Evolutionary conservation across 2,888 invertebrate species (phyloP), one percentile per base, ranked within the genome.

Genomic region (Mimachlamys varia): DNA sequence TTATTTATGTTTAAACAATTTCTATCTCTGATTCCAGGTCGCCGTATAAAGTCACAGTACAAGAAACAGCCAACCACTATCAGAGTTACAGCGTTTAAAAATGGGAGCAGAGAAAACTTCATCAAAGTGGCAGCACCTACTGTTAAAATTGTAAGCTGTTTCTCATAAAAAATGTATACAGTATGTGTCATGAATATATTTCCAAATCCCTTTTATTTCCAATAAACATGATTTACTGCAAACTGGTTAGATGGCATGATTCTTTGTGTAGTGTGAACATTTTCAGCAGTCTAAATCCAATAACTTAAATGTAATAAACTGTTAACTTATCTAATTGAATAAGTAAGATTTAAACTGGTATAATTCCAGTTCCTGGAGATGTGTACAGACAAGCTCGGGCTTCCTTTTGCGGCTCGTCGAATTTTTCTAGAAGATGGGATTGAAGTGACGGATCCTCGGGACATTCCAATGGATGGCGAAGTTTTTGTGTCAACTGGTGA

Each of bases 401-500:
- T 97, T 89, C 94, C 95, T 27, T 95, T 95, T 93, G 96, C 97
- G 90, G 97, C 96, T 7, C 93, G 97, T 17, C 93, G 96, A n/a
- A 93, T 96, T 17, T 97, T 96, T 92, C 93, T 96, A 37, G 96
- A 95, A 62, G 96, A 96, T 92, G 97, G 97, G 12, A 92, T 93
- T 37, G 96, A 97, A 91, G 94, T 97, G 12, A 95, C 94, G 88
- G 93, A 93, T 50, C 94, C 95, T 7, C 90, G 93, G 37, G 95
- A 96, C 76, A 95, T 97, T 49, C 94, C 95, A 0, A 88, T 95
- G 0, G 95, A 95, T 58, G 93, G 94, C 2, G 96, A 96, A 88
- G 95, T 96, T 15, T 96, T 95, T 92, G 94, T 96, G 15, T 96
- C 96, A 0, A 94, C 94, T 91, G 96, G 96, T 27, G 96, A 96